Percentiles rank a stretch among this genome's conserved stretches.
Evolutionary conservation across 2,113 vertebrate species (phyloP).

Genomic region (Ia io): DNA sequence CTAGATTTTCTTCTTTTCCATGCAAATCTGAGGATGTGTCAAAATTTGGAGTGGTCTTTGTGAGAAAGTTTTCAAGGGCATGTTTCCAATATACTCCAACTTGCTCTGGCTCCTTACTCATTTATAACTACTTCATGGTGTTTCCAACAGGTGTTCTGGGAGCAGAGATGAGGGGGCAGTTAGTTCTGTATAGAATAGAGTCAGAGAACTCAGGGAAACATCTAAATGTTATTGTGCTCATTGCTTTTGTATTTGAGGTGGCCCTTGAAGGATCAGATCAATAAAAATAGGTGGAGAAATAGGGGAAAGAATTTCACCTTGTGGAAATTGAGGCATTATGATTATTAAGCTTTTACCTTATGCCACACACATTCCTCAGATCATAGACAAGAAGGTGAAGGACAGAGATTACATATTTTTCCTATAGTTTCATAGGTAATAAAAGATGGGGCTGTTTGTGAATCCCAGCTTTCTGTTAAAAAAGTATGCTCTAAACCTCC

Average conservation of each 20-base stretch:
- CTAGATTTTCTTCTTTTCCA: not conserved
- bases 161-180: not conserved
- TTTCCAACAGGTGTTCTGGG: not conserved
- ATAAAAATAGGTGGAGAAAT: not conserved
- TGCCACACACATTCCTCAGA: not conserved
- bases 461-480: not conserved
- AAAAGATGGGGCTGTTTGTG: not conserved
- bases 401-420: not conserved
- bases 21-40: not conserved
- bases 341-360: not conserved
- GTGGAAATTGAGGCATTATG: not conserved
- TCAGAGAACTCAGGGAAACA: not conserved
- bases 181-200: not conserved
- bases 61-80: not conserved
- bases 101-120: not conserved
- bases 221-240: not conserved
- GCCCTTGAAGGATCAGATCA: not conserved
- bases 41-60: not conserved
- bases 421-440: not conserved
- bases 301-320: not conserved
- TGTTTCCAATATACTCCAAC: not conserved
- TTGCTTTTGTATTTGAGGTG: not conserved
- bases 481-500: not conserved
- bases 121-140: not conserved
- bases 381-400: not conserved